Conservation (phyloP, 2,888 invertebrate species). For the Mongoloraphidia duomilia region DNA sequence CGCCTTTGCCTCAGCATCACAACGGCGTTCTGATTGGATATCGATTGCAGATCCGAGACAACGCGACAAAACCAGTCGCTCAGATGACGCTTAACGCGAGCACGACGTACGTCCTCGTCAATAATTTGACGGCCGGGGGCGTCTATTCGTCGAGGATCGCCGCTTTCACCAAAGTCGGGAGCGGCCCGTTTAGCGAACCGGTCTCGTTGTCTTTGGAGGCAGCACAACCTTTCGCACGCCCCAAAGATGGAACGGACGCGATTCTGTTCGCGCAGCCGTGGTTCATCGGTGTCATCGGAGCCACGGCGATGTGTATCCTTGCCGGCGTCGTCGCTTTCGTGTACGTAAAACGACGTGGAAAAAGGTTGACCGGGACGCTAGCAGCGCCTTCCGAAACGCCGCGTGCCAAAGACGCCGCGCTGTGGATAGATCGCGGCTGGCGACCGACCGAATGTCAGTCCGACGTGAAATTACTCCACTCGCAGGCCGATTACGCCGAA, state of each 20-base stretch:
- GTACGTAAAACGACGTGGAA: constrained; percentile 32
- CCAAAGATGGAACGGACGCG: constrained; percentile 14
- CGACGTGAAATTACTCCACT: background rate
- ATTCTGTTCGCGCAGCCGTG: constrained; percentile 48
- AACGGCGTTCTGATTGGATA: constrained; percentile 40
- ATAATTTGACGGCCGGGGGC: constrained; percentile 72
- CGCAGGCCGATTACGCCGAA: constrained; percentile 47
- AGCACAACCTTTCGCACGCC: background rate
- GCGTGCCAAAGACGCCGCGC: constrained; percentile 1
- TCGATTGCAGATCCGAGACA: background rate
- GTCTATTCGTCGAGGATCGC: constrained; percentile 81
- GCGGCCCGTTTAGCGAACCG: constrained; percentile 75
- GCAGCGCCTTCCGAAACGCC: background rate
- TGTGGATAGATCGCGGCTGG: constrained; percentile 60
- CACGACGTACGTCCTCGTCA: constrained; percentile 78
- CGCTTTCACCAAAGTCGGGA: constrained; percentile 74
- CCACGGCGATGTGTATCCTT: constrained; percentile 33
- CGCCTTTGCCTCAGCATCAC: constrained; percentile 63
- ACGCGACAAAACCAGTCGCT: background rate
- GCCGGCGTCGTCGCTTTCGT: constrained; percentile 31
- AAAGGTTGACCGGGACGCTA: background rate
- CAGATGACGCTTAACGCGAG: constrained; percentile 70
- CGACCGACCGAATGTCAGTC: constrained; percentile 37
- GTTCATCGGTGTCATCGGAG: constrained; percentile 55
- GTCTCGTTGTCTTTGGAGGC: constrained; percentile 33